These are phyloP conservation scores for Lymantria dispar DNA, from an alignment of 2,888 invertebrate genomes.

Conservation along the genomic window DNA sequence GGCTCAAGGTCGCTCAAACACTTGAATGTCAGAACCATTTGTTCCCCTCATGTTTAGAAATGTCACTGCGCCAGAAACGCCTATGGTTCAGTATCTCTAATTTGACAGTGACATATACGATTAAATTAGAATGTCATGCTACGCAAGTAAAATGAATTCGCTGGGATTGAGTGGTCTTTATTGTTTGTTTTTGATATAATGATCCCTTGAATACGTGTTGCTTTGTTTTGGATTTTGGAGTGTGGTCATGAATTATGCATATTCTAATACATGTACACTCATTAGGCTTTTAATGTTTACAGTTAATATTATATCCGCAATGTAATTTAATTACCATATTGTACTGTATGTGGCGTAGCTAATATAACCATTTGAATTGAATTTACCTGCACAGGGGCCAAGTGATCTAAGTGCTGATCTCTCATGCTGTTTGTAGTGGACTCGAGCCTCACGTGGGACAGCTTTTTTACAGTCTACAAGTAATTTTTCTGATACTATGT, in stretches of 20 bases:
- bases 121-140: constrained; percentile 73
- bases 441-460: no score
- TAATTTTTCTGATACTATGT: no score
- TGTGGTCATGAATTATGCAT: not conserved
- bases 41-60: constrained; percentile 76
- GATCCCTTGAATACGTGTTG: constrained; percentile 29
- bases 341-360: no score
- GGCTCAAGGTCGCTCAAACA: constrained; percentile 69
- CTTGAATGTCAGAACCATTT: constrained; percentile 78
- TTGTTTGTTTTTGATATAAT: constrained; percentile 38
- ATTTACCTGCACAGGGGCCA: no score
- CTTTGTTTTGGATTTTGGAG: constrained; percentile 15
- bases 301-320: no score
- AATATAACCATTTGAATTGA: no score
- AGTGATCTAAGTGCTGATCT: no score
- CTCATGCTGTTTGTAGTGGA: no score
- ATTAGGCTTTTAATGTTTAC: no score
- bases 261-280: no score
- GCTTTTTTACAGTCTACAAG: no score
- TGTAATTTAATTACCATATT: no score
- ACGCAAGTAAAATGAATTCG: constrained; percentile 61
- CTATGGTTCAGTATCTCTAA: constrained; percentile 76
- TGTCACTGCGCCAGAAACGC: constrained; percentile 74
- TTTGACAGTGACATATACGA: constrained; percentile 77
- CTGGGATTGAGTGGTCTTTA: constrained; percentile 52